Evolutionary conservation across 2,113 vertebrate species (phyloP), one percentile per base, ranked within the genome.

Genomic region (Hiodon tergisus): DNA sequence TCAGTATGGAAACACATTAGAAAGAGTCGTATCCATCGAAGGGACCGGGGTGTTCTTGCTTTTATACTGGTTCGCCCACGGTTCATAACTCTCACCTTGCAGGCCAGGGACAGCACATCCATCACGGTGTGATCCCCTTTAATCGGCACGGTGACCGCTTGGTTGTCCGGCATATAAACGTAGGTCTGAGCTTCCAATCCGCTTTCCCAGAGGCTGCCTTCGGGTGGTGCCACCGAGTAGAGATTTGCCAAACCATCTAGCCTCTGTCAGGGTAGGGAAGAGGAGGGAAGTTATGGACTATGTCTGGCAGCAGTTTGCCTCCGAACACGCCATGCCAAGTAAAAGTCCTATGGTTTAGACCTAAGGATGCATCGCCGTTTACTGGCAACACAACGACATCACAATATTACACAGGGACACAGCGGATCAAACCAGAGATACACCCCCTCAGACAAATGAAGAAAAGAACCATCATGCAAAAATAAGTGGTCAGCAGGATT

Each of bases 101-200:
- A 97, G 0, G 93, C 94, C 78, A 91, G 77, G 54, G 87, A 83
- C 81, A 98, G 85, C 80, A 97, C 84, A 77, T 97, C 94, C 53
- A 91, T 88, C 6, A 93, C 93, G 5, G 82, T 92, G 85, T 95
- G 91, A 52, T 95, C 94, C 31, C 86, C 86, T 76, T 91, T 94
- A 74, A 96, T 78, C 2, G 83, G 84, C 76, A 98, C 83, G 0
- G 89, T 90, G 57, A 95, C 88, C 3, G 86, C 90, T 80, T 91
- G 92, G 58, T 87, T 83, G 0, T 94, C 93, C 58, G 89, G 93
- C 85, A 96, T 96, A 84, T 91, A 85, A 75, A 97, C 79, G 0
- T 88, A 91, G 0, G 87, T 85, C 79, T 88, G 88, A 66, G 74
- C 80, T 73, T 94, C 95, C 85, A 87, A 88, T 0, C 77, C 6